Base-by-base conservation (phyloP, 92 coral and sea anemone genomes). In the Phenganax stokvisi region DNA sequence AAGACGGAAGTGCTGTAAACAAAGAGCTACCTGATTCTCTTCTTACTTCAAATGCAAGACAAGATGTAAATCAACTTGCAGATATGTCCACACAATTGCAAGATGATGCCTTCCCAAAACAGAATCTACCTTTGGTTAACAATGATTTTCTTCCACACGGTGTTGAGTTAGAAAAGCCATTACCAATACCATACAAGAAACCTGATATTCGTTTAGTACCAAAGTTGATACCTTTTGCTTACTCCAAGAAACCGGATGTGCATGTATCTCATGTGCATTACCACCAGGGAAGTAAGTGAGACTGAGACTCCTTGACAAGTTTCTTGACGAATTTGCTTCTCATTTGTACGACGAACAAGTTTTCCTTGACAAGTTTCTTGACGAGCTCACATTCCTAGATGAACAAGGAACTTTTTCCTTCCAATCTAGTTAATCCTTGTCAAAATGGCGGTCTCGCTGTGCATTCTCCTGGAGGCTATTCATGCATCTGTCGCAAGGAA, bases 201-300 rank as follows among this genome's bases (percentile, higher is more conserved):
- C 83, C 83, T 30, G 83, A 79, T n/a, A 89, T 93, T 20, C 93
- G 86, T 57, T 91, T 88, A 65, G 90, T 89, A 7, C 97, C 92
- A 7, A 93, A 85, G 85, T 93, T 96, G n/a, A 84, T 89, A 6
- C 92, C 92, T 2, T 79, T 91, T 4, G 92, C 90, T 7, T 82
- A 84, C 31, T 67, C 90, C 13, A 89, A 88, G 13, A 87, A 89
- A 15, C 89, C 97, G 3, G 91, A 83, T 20, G 86, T 92, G 25
- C 91, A 88, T 30, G 94, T 93, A 0, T 87, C 93, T 0, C 98
- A 91, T 74, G 82, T 89, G 10, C 97, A 89, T 66, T n/a, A 84
- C 55, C 84, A 87, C 13, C 92, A 91, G 47, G 89, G 87, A 56
- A 86, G 98, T 93, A 78, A 86, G 94, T 86, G 76, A 15, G 20